phyloP scores from a whole-genome alignment of 2,113 vertebrate genomes.

The Grantiella picta region DNA sequence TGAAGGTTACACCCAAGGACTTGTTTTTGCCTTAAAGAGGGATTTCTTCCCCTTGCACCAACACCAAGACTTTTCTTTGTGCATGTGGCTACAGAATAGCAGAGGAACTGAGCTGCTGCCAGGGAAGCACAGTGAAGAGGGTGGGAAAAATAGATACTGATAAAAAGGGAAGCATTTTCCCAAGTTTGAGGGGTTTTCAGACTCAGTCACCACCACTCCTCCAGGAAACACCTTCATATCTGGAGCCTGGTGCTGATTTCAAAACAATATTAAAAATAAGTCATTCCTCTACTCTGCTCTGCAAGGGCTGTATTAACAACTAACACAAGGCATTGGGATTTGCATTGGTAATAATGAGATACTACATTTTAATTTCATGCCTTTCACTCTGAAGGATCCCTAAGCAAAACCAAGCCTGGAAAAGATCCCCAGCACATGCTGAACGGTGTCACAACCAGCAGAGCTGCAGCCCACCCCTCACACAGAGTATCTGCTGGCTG shows the following conservation, averaged over 20 bases:
- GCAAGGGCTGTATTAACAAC: background rate
- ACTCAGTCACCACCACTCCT: background rate
- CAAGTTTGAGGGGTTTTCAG: background rate
- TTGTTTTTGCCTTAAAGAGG: background rate
- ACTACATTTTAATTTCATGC: background rate
- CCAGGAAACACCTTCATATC: background rate
- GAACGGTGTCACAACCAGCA: background rate
- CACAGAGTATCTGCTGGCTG: background rate
- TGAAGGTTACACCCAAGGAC: background rate
- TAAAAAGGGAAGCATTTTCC: background rate
- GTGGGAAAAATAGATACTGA: background rate
- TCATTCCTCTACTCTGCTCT: background rate
- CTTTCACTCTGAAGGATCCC: background rate
- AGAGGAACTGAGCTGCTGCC: background rate
- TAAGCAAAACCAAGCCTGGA: background rate
- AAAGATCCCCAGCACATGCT: rapidly evolving
- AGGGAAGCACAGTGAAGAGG: rapidly evolving
- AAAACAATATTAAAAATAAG: background rate
- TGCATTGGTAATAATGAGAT: background rate
- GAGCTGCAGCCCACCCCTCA: background rate
- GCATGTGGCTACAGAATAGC: rapidly evolving
- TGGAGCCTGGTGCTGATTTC: background rate
- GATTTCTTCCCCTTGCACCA: background rate
- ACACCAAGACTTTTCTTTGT: background rate
- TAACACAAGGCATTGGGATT: background rate